phyloP scores from a whole-genome alignment of 92 coral and sea anemone genomes.

The Palythoa grandis region DNA sequence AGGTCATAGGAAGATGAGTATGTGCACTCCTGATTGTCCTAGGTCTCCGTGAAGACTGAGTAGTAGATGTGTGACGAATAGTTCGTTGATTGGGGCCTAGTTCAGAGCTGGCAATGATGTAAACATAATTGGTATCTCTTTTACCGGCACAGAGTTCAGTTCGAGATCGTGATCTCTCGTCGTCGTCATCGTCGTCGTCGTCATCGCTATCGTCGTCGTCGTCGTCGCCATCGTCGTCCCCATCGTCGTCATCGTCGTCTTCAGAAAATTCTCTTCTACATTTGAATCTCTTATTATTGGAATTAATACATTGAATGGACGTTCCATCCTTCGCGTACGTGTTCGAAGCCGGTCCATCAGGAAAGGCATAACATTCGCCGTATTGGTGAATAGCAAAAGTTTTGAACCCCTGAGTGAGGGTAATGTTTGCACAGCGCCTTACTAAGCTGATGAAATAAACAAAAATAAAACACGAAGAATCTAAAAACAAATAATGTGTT shows the following conservation, averaged over 20 bases:
- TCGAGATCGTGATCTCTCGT: background rate
- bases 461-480: background rate
- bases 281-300: background rate
- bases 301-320: background rate
- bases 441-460: conserved; percentile 49
- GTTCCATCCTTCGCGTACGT: conserved; percentile 5
- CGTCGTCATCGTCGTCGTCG: background rate
- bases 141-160: conserved; percentile 10
- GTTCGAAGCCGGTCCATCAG: conserved; percentile 3
- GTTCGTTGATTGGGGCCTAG: no score
- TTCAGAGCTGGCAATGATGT: background rate
- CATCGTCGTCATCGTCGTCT: no score
- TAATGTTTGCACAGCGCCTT: conserved; percentile 60
- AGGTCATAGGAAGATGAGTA: no score
- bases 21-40: no score
- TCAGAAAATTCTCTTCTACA: background rate
- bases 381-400: conserved; percentile 60
- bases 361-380: conserved; percentile 63
- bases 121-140: background rate
- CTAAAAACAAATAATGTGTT: background rate
- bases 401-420: conserved; percentile 42
- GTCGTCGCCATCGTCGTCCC: no score
- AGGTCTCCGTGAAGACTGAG: no score
- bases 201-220: no score
- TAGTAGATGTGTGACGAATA: no score